Evolutionary conservation across 2,888 invertebrate genomes (phyloP).

Genomic region (Congeria kusceri): DNA sequence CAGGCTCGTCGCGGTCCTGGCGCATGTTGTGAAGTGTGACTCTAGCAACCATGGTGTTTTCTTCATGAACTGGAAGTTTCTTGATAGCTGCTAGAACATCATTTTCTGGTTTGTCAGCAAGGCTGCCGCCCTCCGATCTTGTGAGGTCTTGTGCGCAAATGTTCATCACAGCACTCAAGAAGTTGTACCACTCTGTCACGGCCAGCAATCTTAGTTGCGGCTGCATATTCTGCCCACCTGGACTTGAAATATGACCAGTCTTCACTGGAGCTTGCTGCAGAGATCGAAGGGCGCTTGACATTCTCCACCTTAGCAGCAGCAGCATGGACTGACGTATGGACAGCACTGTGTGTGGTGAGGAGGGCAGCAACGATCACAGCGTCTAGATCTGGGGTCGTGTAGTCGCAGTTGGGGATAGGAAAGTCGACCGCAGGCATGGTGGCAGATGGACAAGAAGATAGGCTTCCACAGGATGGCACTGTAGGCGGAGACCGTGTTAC

Average conservation of each 20-base stretch:
- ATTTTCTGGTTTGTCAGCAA: slow-evolving; percentile 39
- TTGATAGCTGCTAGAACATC: slow-evolving; percentile 46
- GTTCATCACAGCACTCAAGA: slow-evolving; percentile 64
- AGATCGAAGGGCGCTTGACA: slow-evolving; percentile 43
- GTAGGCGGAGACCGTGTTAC: no score
- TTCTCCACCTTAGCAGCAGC: slow-evolving; percentile 29
- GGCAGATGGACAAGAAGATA: no score
- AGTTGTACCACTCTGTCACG: slow-evolving; percentile 58
- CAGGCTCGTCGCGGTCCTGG: slow-evolving; percentile 65
- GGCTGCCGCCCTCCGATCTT: slow-evolving; percentile 46
- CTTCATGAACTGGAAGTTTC: slow-evolving; percentile 52
- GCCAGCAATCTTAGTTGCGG: slow-evolving; percentile 58
- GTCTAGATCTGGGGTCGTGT: slow-evolving; percentile 50
- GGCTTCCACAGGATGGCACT: no score
- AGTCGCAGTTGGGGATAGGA: slow-evolving; percentile 52
- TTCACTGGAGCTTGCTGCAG: slow-evolving; percentile 39
- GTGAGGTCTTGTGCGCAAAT: slow-evolving; percentile 61
- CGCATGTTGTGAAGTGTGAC: slow-evolving; percentile 51
- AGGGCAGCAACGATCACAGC: slow-evolving; percentile 52
- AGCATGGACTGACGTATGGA: slow-evolving; percentile 7
- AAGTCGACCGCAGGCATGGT: slow-evolving; percentile 44
- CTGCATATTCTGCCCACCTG: slow-evolving; percentile 61
- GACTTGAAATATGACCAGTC: slow-evolving; percentile 52
- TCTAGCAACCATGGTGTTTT: slow-evolving; percentile 53
- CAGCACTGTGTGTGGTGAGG: slow-evolving; percentile 39